Percentiles rank a stretch among this genome's conserved stretches.
phyloP scores from a whole-genome alignment of 2,888 invertebrate species.

The Trisateles emortualis region DNA sequence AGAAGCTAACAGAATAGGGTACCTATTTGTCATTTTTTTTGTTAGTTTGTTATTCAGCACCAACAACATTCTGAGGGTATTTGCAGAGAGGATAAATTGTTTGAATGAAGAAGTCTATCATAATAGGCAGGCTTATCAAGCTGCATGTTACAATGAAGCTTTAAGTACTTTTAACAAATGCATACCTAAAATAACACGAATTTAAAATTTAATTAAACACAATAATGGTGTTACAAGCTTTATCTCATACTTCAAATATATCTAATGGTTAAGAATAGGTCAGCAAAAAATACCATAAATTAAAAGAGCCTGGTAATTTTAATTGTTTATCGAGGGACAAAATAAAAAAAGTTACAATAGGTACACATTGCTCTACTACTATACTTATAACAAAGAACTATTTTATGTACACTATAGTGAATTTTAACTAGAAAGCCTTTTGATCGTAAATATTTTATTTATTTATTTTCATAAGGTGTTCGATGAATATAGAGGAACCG shows the following conservation, averaged over 20 bases:
- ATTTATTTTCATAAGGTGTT: too few relatives aligned
- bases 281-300: slow-evolving; percentile 5
- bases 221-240: background rate
- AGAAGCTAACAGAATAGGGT: slow-evolving; percentile 2
- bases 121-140: too few relatives aligned
- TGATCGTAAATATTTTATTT: too few relatives aligned
- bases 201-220: slow-evolving; percentile 1
- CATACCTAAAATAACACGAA: background rate
- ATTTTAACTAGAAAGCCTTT: too few relatives aligned
- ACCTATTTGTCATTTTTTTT: too few relatives aligned
- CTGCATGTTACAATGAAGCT: too few relatives aligned
- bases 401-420: too few relatives aligned
- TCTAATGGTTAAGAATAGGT: background rate
- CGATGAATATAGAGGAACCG: too few relatives aligned
- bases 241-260: background rate
- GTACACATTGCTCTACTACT: background rate
- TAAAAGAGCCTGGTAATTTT: slow-evolving; percentile 7
- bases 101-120: too few relatives aligned
- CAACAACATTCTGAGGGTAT: too few relatives aligned
- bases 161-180: background rate
- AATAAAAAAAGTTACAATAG: slow-evolving; percentile 2
- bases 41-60: too few relatives aligned
- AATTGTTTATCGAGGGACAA: slow-evolving; percentile 6
- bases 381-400: background rate
- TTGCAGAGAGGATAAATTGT: too few relatives aligned